Base-by-base conservation (phyloP, 1,140 invertebrate genomes). In the Drosophila eugracilis region DNA sequence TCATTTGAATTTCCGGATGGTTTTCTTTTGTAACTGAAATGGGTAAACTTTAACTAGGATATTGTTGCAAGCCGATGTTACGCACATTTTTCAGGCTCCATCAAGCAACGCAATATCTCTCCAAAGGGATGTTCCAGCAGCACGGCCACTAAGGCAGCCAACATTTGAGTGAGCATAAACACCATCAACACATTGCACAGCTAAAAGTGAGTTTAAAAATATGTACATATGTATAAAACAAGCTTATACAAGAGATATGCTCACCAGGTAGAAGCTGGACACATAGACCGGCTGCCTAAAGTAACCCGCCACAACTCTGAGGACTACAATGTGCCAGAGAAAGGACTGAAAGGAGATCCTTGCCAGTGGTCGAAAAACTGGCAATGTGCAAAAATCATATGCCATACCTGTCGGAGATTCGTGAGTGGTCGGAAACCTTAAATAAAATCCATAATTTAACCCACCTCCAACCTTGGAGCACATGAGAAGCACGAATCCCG, bases 331-430 rank as follows among this genome's bases (percentile, higher is more conserved):
- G 52, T 91, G 90, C 89, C 90, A 91, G 0, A 91, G 53, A 54
- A 78, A 91, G 1, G 85, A 45, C 32, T 91, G 86, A 54, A 63
- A 91, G 6, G 90, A 91, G 12, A 91, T 69, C 14, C 88, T 60
- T 0, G 78, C 81, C 42, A 91, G 41, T 4, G 71, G 63, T 0
- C 88, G 74, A n/a, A 91, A 85, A 10, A 76, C 9, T 1, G 73
- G 28, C 5, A 86, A 37, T 1, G 47, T 58, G 12, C 78, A 83
- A 30, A 79, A 79, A 5, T 78, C 49, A 44, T 80, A 89, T 2
- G 75, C 76, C 6, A 89, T 30, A 49, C 86, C 90, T 91, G 28
- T 5, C 42, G 49, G 15, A 37, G 42, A 21, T 6, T 37, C 24
- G 55, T 26, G 15, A 34, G 36, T 32, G 22, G 5, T 14, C 15